Conservation (phyloP, 1,140 invertebrate species). For the Aphelenchoides besseyi region DNA sequence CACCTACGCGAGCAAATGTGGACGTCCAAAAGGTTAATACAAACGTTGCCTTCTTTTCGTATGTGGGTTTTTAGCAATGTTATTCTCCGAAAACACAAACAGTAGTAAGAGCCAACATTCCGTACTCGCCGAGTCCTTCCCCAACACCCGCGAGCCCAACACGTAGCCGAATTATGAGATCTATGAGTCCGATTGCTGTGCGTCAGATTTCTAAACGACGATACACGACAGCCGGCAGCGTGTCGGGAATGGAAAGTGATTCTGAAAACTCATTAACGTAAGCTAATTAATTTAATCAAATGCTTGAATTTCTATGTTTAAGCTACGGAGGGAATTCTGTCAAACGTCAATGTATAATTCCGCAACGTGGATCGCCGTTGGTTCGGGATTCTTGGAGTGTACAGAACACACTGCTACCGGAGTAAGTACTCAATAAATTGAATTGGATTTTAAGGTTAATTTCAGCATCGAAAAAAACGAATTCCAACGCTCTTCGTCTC, state of each 20-base stretch:
- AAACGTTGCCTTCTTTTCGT: background rate
- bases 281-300: background rate
- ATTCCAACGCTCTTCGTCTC: conserved; percentile 14
- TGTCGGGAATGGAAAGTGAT: conserved; percentile 47
- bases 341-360: conserved; percentile 28
- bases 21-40: conserved; percentile 45
- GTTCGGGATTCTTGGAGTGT: conserved; percentile 28
- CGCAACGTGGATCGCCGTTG: conserved; percentile 29
- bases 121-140: conserved; percentile 50
- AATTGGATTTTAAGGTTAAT: too few species aligned
- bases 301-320: background rate
- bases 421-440: too few species aligned
- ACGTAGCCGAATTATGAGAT: conserved; percentile 45
- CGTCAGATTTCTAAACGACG: conserved; percentile 48
- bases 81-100: conserved; percentile 50
- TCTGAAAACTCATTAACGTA: conserved; percentile 40
- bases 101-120: conserved; percentile 44
- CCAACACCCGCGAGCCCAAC: conserved; percentile 47
- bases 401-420: background rate
- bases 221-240: conserved; percentile 44
- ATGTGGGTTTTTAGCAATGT: conserved; percentile 42
- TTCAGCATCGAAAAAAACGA: background rate
- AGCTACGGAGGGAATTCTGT: background rate
- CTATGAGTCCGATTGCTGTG: conserved; percentile 47
- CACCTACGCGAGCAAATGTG: conserved; percentile 37